A percentile compares a stretch with the other conserved stretches of the same genome.
Conservation (phyloP, 1,140 invertebrate species). For the Heliconius eleuchia region DNA sequence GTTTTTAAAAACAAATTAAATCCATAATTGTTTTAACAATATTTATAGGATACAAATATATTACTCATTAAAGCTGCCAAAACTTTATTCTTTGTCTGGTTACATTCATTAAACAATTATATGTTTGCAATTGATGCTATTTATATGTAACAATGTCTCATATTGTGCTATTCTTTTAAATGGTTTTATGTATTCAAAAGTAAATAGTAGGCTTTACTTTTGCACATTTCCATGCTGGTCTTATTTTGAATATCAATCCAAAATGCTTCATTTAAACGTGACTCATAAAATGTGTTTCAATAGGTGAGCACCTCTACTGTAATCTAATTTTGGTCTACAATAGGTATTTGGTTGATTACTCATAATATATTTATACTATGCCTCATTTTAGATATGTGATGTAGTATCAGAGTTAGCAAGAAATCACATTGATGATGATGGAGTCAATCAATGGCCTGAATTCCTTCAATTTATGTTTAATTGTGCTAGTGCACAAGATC, state of each 20-base stretch:
- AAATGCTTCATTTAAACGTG: not conserved
- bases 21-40: not conserved
- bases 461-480: slow-evolving; percentile 98
- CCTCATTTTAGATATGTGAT: slow-evolving; percentile 87
- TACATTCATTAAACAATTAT: not conserved
- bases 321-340: slow-evolving; percentile 24
- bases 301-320: not conserved
- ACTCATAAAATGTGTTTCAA: slow-evolving; percentile 11
- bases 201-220: not conserved
- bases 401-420: slow-evolving; percentile 96
- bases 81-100: not conserved
- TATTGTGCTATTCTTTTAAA: not conserved
- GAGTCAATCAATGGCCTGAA: slow-evolving; percentile 98
- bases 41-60: not conserved
- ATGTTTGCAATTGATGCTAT: not conserved
- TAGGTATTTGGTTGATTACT: not conserved
- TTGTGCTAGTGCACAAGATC: slow-evolving; percentile 91
- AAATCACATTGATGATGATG: slow-evolving; percentile 97
- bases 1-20: too few species aligned
- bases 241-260: not conserved
- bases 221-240: not conserved
- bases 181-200: not conserved
- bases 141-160: not conserved
- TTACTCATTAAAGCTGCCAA: not conserved
- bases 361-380: not conserved